phyloP scores from a whole-genome alignment of 2,888 invertebrate genomes.

The Xanthorhoe spadicearia region DNA sequence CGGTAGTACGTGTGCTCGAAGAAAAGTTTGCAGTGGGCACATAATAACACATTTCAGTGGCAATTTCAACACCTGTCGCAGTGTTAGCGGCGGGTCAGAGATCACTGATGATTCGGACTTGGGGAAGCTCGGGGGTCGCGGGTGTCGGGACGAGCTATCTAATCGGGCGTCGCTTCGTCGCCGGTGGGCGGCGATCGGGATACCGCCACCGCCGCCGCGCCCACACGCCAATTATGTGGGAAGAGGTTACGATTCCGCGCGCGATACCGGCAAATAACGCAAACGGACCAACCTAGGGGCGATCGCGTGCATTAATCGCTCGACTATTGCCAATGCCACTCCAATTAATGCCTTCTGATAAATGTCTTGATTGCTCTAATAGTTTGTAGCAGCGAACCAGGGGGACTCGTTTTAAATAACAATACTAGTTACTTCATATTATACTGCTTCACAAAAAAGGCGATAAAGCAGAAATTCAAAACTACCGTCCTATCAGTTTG shows the following conservation, averaged over 20 bases:
- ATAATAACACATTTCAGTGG: slow-evolving; percentile 20
- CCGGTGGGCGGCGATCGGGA: slow-evolving; percentile 81
- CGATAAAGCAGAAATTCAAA: too few relatives aligned
- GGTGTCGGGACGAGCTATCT: slow-evolving; percentile 74
- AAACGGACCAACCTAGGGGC: slow-evolving; percentile 68
- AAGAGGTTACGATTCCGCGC: slow-evolving; percentile 79
- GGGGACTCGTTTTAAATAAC: slow-evolving; percentile 28
- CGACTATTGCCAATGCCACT: slow-evolving; percentile 70
- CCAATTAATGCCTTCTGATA: slow-evolving; percentile 68
- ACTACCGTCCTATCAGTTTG: too few relatives aligned
- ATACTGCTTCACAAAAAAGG: too few relatives aligned
- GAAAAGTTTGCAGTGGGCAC: slow-evolving; percentile 2
- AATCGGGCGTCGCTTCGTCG: slow-evolving; percentile 77
- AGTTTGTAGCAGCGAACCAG: slow-evolving; percentile 36
- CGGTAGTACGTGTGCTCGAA: neutral
- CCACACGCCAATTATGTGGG: slow-evolving; percentile 84
- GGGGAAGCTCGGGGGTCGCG: slow-evolving; percentile 66
- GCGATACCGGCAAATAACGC: slow-evolving; percentile 72
- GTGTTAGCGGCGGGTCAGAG: slow-evolving; percentile 53
- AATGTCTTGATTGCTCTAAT: slow-evolving; percentile 55
- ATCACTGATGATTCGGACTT: slow-evolving; percentile 54
- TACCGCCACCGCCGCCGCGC: slow-evolving; percentile 74
- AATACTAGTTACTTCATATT: slow-evolving; percentile 26
- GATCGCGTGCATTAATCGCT: slow-evolving; percentile 73
- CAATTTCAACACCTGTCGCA: slow-evolving; percentile 37